These are phyloP conservation scores for Hycleus phaleratus DNA, from an alignment of 1,140 invertebrate genomes.

Conservation along the genomic window DNA sequence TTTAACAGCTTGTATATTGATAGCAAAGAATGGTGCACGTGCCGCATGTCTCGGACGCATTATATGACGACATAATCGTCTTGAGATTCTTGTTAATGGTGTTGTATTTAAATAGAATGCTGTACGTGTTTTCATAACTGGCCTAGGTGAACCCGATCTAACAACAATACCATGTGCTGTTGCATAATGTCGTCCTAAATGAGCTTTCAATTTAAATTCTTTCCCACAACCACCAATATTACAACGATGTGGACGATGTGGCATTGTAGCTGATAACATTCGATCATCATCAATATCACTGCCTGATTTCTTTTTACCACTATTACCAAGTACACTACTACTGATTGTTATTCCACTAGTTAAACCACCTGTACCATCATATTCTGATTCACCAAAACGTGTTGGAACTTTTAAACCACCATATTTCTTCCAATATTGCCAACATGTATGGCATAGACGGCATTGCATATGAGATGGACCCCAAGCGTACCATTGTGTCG, in stretches of 20 bases:
- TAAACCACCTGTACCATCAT: too few relatives aligned
- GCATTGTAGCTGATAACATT: constrained; percentile 40
- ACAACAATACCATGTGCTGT: constrained; percentile 75
- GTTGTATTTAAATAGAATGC: constrained; percentile 91
- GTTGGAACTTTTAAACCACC: constrained; percentile 80
- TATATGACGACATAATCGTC: constrained; percentile 74
- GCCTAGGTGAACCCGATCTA: constrained; percentile 69
- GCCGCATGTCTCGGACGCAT: constrained; percentile 79
- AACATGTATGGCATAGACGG: constrained; percentile 87
- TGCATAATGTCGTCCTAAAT: constrained; percentile 85
- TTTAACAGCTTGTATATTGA: constrained; percentile 78
- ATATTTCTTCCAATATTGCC: constrained; percentile 98
- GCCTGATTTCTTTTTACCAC: constrained; percentile 48
- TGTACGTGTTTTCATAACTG: constrained; percentile 93
- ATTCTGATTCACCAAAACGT: constrained; percentile 44
- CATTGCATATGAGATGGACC: constrained; percentile 83
- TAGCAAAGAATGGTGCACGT: constrained; percentile 76
- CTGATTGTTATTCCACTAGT: too few relatives aligned
- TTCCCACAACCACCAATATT: constrained; percentile 84
- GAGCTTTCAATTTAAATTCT: constrained; percentile 88
- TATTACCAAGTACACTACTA: constrained; percentile 45
- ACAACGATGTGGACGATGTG: constrained; percentile 78
- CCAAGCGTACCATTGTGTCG: constrained; percentile 94
- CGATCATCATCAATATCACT: constrained; percentile 46
- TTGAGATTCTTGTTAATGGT: constrained; percentile 76